Percentiles rank a stretch among this genome's conserved stretches.
These are phyloP conservation scores for Pagetopsis macropterus DNA, from an alignment of 2,797 vertebrate species.

Conservation along the genomic window DNA sequence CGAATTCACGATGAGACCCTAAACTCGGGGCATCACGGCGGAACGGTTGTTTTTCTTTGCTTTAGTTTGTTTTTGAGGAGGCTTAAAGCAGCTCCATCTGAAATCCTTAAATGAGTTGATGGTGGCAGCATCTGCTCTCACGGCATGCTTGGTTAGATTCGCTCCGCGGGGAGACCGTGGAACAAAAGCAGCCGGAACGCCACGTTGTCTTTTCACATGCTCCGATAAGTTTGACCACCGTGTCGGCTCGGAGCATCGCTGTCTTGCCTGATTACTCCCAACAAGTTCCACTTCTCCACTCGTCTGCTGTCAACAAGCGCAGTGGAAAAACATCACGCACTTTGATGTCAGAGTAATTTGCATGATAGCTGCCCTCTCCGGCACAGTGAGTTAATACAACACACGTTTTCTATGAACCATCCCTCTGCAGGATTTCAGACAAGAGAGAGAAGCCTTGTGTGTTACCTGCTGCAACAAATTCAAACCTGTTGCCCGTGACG, in stretches of 20 bases:
- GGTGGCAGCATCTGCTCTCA: conserved; percentile 47
- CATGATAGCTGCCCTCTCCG: conserved; percentile 22
- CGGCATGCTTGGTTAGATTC: conserved; percentile 42
- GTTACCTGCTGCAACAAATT: not conserved
- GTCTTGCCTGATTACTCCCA: conserved; percentile 61
- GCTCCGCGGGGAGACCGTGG: conserved; percentile 25
- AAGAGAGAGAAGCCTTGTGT: not conserved
- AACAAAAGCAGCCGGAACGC: conserved; percentile 35
- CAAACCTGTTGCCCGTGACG: not conserved
- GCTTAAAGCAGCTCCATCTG: conserved; percentile 12
- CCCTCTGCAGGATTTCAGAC: not conserved
- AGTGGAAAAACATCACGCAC: conserved; percentile 27
- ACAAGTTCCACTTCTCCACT: conserved; percentile 59
- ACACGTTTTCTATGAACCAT: not conserved
- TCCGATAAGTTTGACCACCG: conserved; percentile 57
- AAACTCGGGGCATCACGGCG: not conserved
- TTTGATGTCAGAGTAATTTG: conserved; percentile 42
- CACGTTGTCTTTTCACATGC: conserved; percentile 52
- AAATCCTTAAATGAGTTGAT: conserved; percentile 33
- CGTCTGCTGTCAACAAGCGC: conserved; percentile 41
- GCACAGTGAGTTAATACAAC: not conserved
- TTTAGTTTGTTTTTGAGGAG: not conserved
- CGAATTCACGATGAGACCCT: conserved; percentile 17
- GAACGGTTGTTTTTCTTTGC: conserved; percentile 2
- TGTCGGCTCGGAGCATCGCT: conserved; percentile 25